These are phyloP conservation scores for Bursaphelenchus okinawaensis DNA, from an alignment of 2,888 invertebrate species.

Conservation along the genomic window DNA sequence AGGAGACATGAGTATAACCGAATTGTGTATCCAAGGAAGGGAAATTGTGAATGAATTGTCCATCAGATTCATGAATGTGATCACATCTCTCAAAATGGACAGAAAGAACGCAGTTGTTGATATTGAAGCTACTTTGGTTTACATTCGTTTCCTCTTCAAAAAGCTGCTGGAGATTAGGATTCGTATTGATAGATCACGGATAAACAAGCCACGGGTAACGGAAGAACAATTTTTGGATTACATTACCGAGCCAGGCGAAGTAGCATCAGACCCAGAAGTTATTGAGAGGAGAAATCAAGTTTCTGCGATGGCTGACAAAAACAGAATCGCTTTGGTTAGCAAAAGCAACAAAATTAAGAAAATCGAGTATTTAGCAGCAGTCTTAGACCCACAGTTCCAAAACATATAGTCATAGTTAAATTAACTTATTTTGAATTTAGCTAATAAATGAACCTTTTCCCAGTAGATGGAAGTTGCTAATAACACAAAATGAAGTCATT, in stretches of 20 bases:
- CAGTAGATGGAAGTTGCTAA: too few species aligned
- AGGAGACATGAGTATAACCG: not conserved
- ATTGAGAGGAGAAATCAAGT: not conserved
- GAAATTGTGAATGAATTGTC: slow-evolving; percentile 9
- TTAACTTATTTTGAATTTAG: too few species aligned
- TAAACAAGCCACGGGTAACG: not conserved
- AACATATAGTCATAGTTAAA: too few species aligned
- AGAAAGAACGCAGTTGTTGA: slow-evolving; percentile 66
- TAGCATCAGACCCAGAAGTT: not conserved
- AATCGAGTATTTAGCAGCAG: slow-evolving; percentile 34
- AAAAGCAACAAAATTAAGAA: slow-evolving; percentile 32
- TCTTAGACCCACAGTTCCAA: slow-evolving; percentile 26
- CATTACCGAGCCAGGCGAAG: slow-evolving; percentile 1
- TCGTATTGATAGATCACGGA: slow-evolving; percentile 20
- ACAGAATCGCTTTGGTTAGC: slow-evolving; percentile 24
- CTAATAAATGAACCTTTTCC: too few species aligned
- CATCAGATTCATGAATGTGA: slow-evolving; percentile 12
- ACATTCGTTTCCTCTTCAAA: slow-evolving; percentile 27
- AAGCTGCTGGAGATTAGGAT: slow-evolving; percentile 34
- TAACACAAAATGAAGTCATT: too few species aligned
- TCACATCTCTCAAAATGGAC: slow-evolving; percentile 41
- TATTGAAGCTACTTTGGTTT: slow-evolving; percentile 14
- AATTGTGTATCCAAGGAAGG: slow-evolving; percentile 9
- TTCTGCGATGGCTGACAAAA: slow-evolving; percentile 21
- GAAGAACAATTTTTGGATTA: slow-evolving; percentile 6